These are phyloP conservation scores for Thermophis baileyi DNA, from an alignment of 2,113 vertebrate species.

Conservation along the genomic window DNA sequence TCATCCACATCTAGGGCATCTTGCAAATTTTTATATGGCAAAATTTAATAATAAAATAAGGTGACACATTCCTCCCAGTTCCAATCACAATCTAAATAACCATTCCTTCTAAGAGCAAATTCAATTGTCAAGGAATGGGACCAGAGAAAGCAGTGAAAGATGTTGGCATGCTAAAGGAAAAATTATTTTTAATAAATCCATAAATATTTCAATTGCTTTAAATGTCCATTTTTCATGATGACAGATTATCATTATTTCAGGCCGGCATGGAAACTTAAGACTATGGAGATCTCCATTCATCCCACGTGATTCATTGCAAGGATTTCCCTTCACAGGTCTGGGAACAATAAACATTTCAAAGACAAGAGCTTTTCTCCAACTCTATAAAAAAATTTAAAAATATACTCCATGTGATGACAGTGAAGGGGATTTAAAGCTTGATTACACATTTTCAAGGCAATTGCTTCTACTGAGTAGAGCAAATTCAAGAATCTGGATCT, in stretches of 20 bases:
- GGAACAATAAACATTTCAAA: neutral
- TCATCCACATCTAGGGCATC: neutral
- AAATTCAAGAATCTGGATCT: neutral
- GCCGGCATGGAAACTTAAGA: neutral
- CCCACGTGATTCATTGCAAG: neutral
- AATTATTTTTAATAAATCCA: neutral
- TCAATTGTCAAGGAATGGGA: neutral
- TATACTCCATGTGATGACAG: neutral
- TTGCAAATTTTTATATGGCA: neutral
- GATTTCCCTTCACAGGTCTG: neutral
- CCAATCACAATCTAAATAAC: neutral
- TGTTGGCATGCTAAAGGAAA: neutral
- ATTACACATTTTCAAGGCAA: neutral
- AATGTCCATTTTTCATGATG: neutral
- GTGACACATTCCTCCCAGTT: neutral
- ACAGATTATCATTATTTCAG: neutral
- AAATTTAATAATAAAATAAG: neutral
- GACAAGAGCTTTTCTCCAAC: neutral
- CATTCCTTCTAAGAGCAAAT: neutral
- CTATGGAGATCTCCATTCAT: neutral
- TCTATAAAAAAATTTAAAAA: neutral
- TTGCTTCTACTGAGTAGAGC: neutral
- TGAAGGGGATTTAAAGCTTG: neutral
- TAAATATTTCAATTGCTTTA: neutral
- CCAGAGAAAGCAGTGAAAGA: neutral